These are phyloP conservation scores for Mesodorylaimus sp. DNA, from an alignment of 2,888 invertebrate species.

Conservation along the genomic window DNA sequence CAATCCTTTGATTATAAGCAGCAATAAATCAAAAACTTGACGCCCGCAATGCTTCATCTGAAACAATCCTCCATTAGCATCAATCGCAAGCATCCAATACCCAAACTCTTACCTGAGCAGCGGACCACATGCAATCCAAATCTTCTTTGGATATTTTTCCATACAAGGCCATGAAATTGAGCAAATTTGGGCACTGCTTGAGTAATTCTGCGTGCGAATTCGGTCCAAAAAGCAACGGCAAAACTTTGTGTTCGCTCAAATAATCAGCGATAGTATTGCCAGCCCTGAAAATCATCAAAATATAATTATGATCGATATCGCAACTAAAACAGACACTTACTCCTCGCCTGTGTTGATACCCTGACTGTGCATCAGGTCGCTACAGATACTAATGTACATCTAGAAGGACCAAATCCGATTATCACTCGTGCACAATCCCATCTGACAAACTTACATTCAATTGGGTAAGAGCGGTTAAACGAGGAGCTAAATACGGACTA, in stretches of 20 bases:
- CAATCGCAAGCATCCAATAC: neutral
- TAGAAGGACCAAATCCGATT: neutral
- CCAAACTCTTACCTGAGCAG: conserved; percentile 46
- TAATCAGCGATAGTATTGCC: conserved; percentile 40
- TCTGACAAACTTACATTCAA: neutral
- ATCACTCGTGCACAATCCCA: neutral
- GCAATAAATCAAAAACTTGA: conserved; percentile 72
- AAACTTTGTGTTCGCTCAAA: conserved; percentile 69
- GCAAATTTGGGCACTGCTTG: conserved; percentile 77
- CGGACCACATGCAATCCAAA: conserved; percentile 79
- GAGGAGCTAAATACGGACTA: conserved; percentile 2
- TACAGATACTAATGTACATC: neutral
- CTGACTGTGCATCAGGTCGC: neutral
- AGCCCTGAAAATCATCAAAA: conserved; percentile 41
- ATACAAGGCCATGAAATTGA: conserved; percentile 78
- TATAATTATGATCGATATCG: no score
- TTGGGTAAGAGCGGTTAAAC: neutral
- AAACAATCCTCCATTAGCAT: neutral
- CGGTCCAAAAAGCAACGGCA: conserved; percentile 86
- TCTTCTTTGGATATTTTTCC: conserved; percentile 72
- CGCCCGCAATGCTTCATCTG: conserved; percentile 73
- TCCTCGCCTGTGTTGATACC: neutral
- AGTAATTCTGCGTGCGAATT: conserved; percentile 89
- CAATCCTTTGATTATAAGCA: conserved; percentile 69
- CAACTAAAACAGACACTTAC: no score